These are phyloP conservation scores for Aphelinus certus DNA, from an alignment of 1,140 invertebrate genomes.

Conservation along the genomic window DNA sequence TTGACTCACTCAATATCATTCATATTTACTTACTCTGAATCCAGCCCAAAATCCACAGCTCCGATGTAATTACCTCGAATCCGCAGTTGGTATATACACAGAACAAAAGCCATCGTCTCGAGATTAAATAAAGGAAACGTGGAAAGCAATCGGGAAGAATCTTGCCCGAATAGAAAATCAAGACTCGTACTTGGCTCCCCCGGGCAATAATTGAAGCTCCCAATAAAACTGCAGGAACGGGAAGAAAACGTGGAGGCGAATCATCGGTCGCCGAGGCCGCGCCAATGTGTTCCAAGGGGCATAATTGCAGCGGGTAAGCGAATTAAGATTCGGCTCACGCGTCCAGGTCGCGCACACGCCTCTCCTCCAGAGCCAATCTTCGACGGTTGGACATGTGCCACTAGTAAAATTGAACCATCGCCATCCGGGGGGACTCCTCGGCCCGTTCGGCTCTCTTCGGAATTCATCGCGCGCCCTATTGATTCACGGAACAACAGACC, in stretches of 20 bases:
- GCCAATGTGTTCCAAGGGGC: slow-evolving; percentile 11
- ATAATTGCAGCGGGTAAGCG: slow-evolving; percentile 22
- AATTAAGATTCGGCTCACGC: slow-evolving; percentile 22
- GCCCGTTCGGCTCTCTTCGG: slow-evolving; percentile 36
- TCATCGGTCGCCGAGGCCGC: background rate
- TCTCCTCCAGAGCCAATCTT: slow-evolving; percentile 1
- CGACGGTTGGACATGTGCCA: slow-evolving; percentile 48
- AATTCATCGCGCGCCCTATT: slow-evolving; percentile 28
- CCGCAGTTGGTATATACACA: too few species aligned
- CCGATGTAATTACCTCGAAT: too few species aligned
- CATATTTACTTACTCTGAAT: too few species aligned
- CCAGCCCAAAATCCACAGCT: too few species aligned
- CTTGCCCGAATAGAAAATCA: background rate
- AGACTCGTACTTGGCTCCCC: background rate
- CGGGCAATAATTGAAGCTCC: slow-evolving; percentile 8
- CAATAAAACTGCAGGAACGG: background rate
- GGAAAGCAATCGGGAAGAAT: slow-evolving; percentile 12
- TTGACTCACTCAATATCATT: too few species aligned
- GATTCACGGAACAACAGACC: slow-evolving; percentile 45
- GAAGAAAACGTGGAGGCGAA: background rate
- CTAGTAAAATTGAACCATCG: slow-evolving; percentile 48
- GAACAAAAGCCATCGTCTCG: too few species aligned
- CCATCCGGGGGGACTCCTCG: slow-evolving; percentile 31
- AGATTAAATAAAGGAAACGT: background rate
- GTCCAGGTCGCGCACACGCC: too few species aligned